Evolutionary conservation across 2,113 vertebrate genomes (phyloP), one percentile per base, ranked within the genome.

Genomic region (Morone chrysops): DNA sequence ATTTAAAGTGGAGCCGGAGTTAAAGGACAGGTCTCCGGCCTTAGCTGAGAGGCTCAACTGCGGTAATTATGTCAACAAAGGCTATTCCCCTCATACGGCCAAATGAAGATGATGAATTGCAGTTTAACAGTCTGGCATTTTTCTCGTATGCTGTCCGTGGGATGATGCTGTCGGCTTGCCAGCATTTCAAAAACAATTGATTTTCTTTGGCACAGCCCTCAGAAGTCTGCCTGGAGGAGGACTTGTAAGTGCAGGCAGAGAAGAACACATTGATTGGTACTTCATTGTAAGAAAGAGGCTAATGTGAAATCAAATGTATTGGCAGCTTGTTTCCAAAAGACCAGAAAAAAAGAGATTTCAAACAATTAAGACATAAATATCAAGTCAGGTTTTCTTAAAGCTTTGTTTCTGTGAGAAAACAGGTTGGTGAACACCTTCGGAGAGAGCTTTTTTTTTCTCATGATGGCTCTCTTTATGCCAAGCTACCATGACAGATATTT

Each of bases 401-500:
- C 36, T 79, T 79, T 83, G 72, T 81, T 74, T 22, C 41, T 63
- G 57, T 82, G 69, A 72, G 38, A 85, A 82, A 63, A 57, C 67
- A 73, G 56, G 25, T 47, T 70, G 63, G 81, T 70, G 70, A 89
- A 81, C 56, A 31, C 25, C 3, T 73, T 80, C 10, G 5, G 17
- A 25, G 45, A 82, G 90, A 95, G 93, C 89, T 92, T 90, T 0
- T 68, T 70, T 91, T 88, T 18, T 14, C 17, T 16, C 13, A 57
- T 43, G n/a, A 40, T 14, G 5, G 38, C 16, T 70, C 66, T 82
- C 89, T 91, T 63, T 92, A 82, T 95, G 92, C 92, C 88, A 81
- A 82, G 89, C 92, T 90, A 89, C 82, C 60, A 89, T 95, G 94
- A 94, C 94, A 95, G 91, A 94, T 95, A 94, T 96, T 94, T 92